These are phyloP conservation scores for Enteromius paludinosus DNA, from an alignment of 2,797 vertebrate genomes.

Conservation along the genomic window DNA sequence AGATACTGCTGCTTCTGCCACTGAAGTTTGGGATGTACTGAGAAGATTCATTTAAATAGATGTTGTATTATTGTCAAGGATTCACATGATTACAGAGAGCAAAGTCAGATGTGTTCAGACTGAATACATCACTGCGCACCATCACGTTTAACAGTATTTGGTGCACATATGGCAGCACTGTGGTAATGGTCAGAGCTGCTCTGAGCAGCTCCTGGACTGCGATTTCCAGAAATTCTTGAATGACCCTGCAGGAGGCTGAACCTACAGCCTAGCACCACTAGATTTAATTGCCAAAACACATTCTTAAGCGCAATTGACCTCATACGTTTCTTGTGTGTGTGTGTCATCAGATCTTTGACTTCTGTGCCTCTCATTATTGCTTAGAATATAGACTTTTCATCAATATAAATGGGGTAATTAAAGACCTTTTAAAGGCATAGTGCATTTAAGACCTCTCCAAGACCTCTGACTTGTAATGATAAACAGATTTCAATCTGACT, in stretches of 20 bases:
- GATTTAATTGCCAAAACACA: slow-evolving; percentile 6
- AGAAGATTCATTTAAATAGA: background rate
- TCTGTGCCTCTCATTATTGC: slow-evolving; percentile 9
- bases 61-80: background rate
- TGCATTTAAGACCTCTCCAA: slow-evolving; percentile 3
- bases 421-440: slow-evolving; percentile 23
- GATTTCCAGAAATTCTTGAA: slow-evolving; percentile 14
- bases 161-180: slow-evolving; percentile 7
- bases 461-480: slow-evolving; percentile 17
- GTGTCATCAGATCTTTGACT: slow-evolving; percentile 6
- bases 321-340: background rate
- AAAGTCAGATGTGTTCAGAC: background rate
- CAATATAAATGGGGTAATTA: slow-evolving; percentile 33
- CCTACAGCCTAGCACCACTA: background rate
- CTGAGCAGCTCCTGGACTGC: background rate
- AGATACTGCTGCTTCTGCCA: background rate
- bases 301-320: background rate
- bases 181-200: background rate
- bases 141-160: slow-evolving; percentile 11
- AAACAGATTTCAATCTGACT: slow-evolving; percentile 6
- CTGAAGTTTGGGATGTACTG: background rate
- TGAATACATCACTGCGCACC: background rate
- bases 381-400: slow-evolving; percentile 34
- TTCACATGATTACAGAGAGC: background rate
- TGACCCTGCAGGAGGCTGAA: slow-evolving; percentile 12